Base-by-base conservation (phyloP, 2,888 invertebrate species). In the Pristionchus mayeri region DNA sequence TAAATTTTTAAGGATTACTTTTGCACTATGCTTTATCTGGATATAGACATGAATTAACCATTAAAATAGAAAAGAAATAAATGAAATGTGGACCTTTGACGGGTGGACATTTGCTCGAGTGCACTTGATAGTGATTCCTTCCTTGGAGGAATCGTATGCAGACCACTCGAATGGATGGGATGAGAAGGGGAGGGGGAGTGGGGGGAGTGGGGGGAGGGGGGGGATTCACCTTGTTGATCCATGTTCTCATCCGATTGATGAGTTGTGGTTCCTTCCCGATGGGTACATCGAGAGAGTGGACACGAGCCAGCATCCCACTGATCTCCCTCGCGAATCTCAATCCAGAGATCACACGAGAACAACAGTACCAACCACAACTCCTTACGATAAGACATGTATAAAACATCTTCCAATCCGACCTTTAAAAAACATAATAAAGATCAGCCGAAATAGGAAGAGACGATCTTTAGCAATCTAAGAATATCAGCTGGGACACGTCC, bases 251-350 rank as follows among this genome's bases (percentile, higher is more conserved):
- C 52, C 52, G 11, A 52, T 78, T 78, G 34, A 78, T 81, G 16
- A 81, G 98, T 84, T 95, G 95, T 0, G 98, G 97, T 90, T 97
- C 96, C 93, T 98, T 98, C 87, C 96, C 96, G 87, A 98, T 95
- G 0, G 98, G 98, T 88, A 98, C 96, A 84, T 93, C 92, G 94
- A 98, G 95, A 7, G 95, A 95, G 93, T 98, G 98, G 86, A 98
- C 96, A 90, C 95, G 95, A 0, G 97, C 97, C 95, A 98, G 96
- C 94, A 97, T 97, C 92, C 96, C 95, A 0, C 98, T 97, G 75
- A 98, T 96, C 93, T 92, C 95, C 92, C 95, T 94, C 4, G 97
- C 96, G 40, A 89, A 86, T 84, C 87, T 88, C 37, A 63, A 16
- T 40, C 30, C 44, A 44, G n/a, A n/a, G n/a, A n/a, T n/a, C n/a